Evolutionary conservation across 2,888 invertebrate genomes (phyloP), one percentile per base, ranked within the genome.

Genomic region (Cylindroiulus punctatus): DNA sequence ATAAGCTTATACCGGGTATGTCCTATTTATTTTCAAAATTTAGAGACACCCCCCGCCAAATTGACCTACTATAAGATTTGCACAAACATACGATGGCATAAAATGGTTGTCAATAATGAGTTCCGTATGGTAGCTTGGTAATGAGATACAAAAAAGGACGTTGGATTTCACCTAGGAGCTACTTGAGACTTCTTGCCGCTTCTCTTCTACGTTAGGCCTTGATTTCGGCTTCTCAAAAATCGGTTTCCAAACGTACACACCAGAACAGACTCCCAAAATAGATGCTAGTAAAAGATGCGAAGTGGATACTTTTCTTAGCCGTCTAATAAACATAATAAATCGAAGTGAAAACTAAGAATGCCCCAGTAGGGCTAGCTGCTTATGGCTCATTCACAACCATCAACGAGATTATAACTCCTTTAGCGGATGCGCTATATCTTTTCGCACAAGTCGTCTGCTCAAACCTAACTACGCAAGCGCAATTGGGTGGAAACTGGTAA

Each of bases 221-320:
- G 36, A n/a, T 83, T 36, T 7, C 19, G 7, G 19, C 17, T n/a
- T 22, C 22, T n/a, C 19, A 44, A 84, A 19, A 1, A 84, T 7
- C 26, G 84, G 84, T 47, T 84, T 84, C 44, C 44, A 84, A 19
- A n/a, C n/a, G 26, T 84, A 84, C 22, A 40, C n/a, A 52, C 84
- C 47, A 44, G 26, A 40, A 10, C 10, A 17, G 10, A 84, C 26
- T 22, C 84, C 84, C 8, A 84, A 26, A 22, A 84, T 22, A 47
- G 84, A n/a, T n/a, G 84, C 84, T 44, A 84, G 2, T 10, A 84
- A 42, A 1, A 84, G 5, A 32, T 84, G 84, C 7, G 19, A n/a
- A 30, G 22, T 4, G 4, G 84, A 22, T 47, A n/a, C 1, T 42
- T 47, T 4, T 47, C 84, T 40, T 26, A 44, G 26, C 26, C 84